Evolutionary conservation across 1,140 invertebrate species (phyloP).

Genomic region (Drosophila suzukii): DNA sequence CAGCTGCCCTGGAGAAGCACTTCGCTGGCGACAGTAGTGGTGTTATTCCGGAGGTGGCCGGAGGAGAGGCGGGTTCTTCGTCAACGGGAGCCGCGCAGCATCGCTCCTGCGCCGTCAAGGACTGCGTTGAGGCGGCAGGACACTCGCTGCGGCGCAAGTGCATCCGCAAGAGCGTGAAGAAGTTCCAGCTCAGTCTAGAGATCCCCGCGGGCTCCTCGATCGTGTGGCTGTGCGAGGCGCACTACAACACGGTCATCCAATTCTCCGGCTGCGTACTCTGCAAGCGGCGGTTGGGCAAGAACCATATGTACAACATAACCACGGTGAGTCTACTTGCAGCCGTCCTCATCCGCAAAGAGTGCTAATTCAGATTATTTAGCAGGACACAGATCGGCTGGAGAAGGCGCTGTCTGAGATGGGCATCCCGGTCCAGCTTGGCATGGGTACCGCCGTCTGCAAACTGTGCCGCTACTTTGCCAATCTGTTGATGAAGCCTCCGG

Average conservation of each 20-base stretch:
- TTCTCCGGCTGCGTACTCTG: conserved; percentile 91
- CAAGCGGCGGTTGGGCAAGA: conserved; percentile 89
- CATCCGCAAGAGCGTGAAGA: conserved; percentile 89
- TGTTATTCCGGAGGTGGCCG: conserved; percentile 4
- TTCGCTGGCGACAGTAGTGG: conserved; percentile 32
- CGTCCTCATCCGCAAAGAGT: too few relatives aligned
- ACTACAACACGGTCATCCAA: conserved; percentile 88
- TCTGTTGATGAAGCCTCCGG: conserved; percentile 87
- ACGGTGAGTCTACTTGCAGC: conserved; percentile 71
- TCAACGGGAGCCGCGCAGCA: conserved; percentile 53
- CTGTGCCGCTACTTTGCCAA: conserved; percentile 91
- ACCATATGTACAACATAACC: conserved; percentile 88
- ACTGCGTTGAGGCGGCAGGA: conserved; percentile 87
- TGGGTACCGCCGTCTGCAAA: conserved; percentile 90
- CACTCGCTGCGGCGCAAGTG: conserved; percentile 91
- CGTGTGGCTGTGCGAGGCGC: conserved; percentile 87
- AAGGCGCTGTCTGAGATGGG: conserved; percentile 87
- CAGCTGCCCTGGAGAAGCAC: conserved; percentile 32
- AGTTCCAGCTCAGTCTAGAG: conserved; percentile 85
- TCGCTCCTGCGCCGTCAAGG: conserved; percentile 86
- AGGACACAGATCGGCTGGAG: conserved; percentile 89
- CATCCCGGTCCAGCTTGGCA: conserved; percentile 87
- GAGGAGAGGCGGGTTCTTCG: conserved; percentile 26
- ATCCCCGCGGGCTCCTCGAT: conserved; percentile 65
- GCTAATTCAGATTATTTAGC: conserved; percentile 9